Evolutionary conservation across 1,140 invertebrate species (phyloP).

Genomic region (Parapsyche elsis): DNA sequence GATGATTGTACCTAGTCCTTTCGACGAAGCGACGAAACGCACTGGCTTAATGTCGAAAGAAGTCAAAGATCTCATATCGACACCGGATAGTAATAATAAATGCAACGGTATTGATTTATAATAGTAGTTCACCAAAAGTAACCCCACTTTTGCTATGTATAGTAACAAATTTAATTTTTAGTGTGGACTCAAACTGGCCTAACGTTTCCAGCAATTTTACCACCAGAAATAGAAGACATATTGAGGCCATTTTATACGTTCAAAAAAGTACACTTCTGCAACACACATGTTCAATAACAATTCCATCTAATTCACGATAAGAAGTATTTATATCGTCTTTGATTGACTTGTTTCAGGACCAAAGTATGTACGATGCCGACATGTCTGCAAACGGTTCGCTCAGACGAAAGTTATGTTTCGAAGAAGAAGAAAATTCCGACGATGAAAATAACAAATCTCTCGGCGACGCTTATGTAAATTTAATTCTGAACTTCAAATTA

Average conservation of each 20-base stretch:
- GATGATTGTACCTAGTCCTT: constrained; percentile 65
- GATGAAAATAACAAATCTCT: constrained; percentile 29
- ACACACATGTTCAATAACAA: no score
- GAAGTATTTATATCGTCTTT: neutral
- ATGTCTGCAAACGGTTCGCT: constrained; percentile 65
- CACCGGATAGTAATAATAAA: constrained; percentile 29
- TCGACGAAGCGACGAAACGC: constrained; percentile 64
- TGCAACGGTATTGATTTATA: constrained; percentile 46
- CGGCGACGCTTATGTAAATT: neutral
- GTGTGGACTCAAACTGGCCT: constrained; percentile 71
- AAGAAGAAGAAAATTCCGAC: constrained; percentile 56
- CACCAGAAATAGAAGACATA: constrained; percentile 69
- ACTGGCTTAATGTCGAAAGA: constrained; percentile 10
- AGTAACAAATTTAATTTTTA: constrained; percentile 56
- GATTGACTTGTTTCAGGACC: constrained; percentile 43
- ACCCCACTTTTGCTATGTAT: constrained; percentile 25
- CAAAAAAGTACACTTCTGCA: constrained; percentile 69
- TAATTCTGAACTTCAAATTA: neutral
- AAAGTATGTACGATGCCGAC: constrained; percentile 61
- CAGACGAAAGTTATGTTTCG: constrained; percentile 62
- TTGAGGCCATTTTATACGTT: constrained; percentile 72
- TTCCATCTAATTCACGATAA: no score
- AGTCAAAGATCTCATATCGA: neutral
- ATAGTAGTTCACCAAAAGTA: constrained; percentile 45
- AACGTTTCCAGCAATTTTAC: constrained; percentile 69